Base-by-base conservation (phyloP, 2,888 invertebrate genomes). In the Apodemia duryi region DNA sequence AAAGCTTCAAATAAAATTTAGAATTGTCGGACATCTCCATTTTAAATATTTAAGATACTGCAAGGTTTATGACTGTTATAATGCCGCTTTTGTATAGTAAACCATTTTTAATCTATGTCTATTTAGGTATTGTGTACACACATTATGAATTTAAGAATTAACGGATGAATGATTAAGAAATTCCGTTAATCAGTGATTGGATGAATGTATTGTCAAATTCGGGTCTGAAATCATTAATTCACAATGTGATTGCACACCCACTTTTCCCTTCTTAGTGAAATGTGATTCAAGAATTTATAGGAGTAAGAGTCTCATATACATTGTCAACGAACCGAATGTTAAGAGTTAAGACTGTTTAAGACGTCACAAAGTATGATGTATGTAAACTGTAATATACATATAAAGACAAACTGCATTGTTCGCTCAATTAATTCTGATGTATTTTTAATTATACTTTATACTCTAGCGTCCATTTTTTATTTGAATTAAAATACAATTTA, bases 251-350 rank as follows among this genome's bases (percentile, higher is more conserved):
- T 32, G 35, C 32, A 13, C 35, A 11, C 13, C 21, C 13, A 35
- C 57, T 29, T 29, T 57, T 32, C 32, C 7, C 29, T 32, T 57
- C 57, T 51, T 21, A 60, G 7, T 60, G 28, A 60, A 60, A 32
- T 35, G 32, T 60, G 32, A 60, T 32, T 57, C 29, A 57, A 57
- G 32, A 32, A 57, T 57, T 57, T 32, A 32, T 57, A 57, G 57
- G 57, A 57, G 35, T 68, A 69, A 68, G 69, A 69, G 68, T 69
- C 69, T 69, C 69, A 61, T 9, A 64, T 10, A 35, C 28, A 54
- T 65, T 57, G 13, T 57, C 57, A 57, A 57, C 57, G 57, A 57
- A 35, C 13, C 32, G 32, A n/a, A 49, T 49, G 13, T n/a, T 49
- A 49, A 49, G 64, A 68, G 64, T 64, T 69, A 68, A 66, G 68